These are phyloP conservation scores for Cygnus buccinator DNA, from an alignment of 2,113 vertebrate genomes.

Conservation along the genomic window DNA sequence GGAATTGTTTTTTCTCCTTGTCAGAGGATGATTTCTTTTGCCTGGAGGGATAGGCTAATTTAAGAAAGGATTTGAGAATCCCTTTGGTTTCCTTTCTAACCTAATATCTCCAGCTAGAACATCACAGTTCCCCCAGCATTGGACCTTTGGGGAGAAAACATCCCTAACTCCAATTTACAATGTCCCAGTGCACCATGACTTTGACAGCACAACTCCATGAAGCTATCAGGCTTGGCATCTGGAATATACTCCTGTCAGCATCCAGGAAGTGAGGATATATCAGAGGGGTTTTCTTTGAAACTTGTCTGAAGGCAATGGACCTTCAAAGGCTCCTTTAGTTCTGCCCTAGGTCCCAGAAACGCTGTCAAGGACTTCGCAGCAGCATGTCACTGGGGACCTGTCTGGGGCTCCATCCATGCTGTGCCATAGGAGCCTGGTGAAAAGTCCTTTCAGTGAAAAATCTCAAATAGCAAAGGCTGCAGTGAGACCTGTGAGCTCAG, in stretches of 20 bases:
- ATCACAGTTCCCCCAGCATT: background rate
- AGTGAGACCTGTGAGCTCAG: background rate
- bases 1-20: background rate
- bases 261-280: background rate
- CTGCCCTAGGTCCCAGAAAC: background rate
- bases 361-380: background rate
- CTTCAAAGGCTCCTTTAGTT: background rate
- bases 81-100: background rate
- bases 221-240: background rate
- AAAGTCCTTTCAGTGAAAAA: background rate
- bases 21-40: background rate
- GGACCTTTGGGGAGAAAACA: background rate
- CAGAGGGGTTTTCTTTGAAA: background rate
- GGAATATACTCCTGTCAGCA: background rate
- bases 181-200: background rate
- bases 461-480: background rate
- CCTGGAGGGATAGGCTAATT: background rate
- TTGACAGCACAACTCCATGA: background rate
- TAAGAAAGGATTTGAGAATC: background rate
- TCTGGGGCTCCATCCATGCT: background rate
- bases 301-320: background rate
- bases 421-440: fast-evolving
- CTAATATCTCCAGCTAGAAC: background rate
- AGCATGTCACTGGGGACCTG: background rate
- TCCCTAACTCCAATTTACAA: background rate